Percentiles rank a stretch among this genome's conserved stretches.
phyloP scores from a whole-genome alignment of 2,888 invertebrate species.

The Sarcophaga caerulescens region DNA sequence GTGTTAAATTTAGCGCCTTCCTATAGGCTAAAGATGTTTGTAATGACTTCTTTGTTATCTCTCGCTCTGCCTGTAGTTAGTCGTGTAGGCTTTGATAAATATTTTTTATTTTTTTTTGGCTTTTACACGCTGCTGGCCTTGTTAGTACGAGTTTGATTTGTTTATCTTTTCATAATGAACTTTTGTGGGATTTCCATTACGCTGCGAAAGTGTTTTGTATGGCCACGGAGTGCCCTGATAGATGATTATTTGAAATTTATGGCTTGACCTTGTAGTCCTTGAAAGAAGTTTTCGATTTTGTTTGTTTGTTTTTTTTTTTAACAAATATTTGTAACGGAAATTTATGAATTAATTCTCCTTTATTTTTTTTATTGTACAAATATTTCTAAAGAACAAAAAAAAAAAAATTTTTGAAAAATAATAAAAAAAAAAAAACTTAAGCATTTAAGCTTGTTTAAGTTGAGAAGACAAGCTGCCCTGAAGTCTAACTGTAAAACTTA shows the following conservation, averaged over 20 bases:
- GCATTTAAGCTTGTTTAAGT: too few species aligned
- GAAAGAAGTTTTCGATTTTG: neutral
- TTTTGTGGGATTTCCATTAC: neutral
- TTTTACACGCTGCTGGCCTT: neutral
- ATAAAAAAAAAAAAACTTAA: too few species aligned
- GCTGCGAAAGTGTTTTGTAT: neutral
- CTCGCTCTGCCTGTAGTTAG: neutral
- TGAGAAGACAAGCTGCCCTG: too few species aligned
- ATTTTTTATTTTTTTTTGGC: neutral
- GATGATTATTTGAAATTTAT: neutral
- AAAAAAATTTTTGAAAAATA: too few species aligned
- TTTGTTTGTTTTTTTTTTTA: neutral
- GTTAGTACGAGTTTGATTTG: neutral
- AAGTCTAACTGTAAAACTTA: too few species aligned
- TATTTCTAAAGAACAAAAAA: too few species aligned
- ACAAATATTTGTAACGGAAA: neutral
- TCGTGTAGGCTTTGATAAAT: neutral
- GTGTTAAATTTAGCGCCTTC: conserved; percentile 52
- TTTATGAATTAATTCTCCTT: neutral
- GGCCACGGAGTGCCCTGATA: neutral
- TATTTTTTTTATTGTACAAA: too few species aligned
- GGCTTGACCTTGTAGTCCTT: neutral
- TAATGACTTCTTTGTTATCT: conserved; percentile 54
- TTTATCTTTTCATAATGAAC: neutral
- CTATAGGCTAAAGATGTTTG: conserved; percentile 50